Conservation (phyloP, 23 tunicate genomes). For the Styela clava region DNA sequence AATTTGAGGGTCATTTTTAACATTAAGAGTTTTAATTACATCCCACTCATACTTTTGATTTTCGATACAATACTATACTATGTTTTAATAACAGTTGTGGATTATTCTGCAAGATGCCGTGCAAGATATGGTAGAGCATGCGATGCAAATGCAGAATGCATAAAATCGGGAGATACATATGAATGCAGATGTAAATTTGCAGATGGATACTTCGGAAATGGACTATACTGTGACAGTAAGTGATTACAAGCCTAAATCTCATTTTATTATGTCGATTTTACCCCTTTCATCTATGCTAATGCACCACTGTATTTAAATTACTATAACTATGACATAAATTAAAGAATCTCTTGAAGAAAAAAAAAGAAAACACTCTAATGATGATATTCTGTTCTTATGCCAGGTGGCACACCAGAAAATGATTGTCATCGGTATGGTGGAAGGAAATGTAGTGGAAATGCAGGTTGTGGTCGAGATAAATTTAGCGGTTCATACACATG, state of each 20-base stretch:
- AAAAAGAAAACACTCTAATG: too few relatives aligned
- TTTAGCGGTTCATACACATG: not conserved
- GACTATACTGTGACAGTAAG: constrained; percentile 8
- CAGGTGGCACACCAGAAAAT: not conserved
- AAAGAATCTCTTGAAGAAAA: too few relatives aligned
- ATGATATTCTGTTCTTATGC: too few relatives aligned
- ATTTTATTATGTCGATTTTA: too few relatives aligned
- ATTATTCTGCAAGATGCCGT: not conserved
- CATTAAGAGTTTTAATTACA: too few relatives aligned
- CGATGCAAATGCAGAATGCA: constrained; percentile 12
- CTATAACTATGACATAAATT: too few relatives aligned
- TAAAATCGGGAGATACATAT: not conserved
- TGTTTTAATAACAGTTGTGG: not conserved
- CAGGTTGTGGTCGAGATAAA: not conserved
- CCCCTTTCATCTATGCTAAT: too few relatives aligned
- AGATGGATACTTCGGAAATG: constrained; percentile 21
- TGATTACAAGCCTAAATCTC: too few relatives aligned
- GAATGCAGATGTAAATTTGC: constrained; percentile 9
- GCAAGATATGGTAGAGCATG: not conserved
- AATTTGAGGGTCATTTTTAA: too few relatives aligned
- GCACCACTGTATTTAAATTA: too few relatives aligned
- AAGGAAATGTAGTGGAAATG: not conserved
- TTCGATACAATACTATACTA: too few relatives aligned
- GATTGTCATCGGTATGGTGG: not conserved
- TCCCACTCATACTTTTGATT: too few relatives aligned